phyloP scores from a whole-genome alignment of 1,140 invertebrate species.

The Ptiloglossa arizonensis region DNA sequence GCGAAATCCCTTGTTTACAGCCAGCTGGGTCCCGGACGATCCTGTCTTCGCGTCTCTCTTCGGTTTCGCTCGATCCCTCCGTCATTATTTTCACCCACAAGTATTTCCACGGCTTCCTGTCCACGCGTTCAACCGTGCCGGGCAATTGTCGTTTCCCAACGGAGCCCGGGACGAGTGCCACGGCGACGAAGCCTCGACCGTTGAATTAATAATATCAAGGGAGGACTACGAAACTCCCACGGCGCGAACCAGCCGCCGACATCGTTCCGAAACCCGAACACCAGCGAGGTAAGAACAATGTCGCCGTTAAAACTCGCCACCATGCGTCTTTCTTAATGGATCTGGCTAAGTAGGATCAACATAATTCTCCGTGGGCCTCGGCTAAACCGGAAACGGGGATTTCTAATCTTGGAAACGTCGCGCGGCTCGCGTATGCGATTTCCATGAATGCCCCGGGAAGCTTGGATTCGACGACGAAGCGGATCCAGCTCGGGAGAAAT shows the following conservation, averaged over 20 bases:
- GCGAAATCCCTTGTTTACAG: constrained; percentile 69
- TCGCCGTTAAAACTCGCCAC: constrained; percentile 31
- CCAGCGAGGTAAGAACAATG: constrained; percentile 52
- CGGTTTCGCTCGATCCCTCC: constrained; percentile 33
- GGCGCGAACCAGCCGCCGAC: neutral
- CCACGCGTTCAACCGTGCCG: neutral
- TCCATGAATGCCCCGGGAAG: neutral
- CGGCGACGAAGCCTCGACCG: neutral
- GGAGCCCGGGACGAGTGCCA: neutral
- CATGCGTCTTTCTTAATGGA: constrained; percentile 57
- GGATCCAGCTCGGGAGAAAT: no score
- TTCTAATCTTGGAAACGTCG: constrained; percentile 51
- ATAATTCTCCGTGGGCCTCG: constrained; percentile 54
- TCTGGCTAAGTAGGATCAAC: constrained; percentile 58
- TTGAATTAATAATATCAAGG: neutral
- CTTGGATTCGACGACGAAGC: no score
- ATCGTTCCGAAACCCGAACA: constrained; percentile 10
- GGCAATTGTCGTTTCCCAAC: neutral
- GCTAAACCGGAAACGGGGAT: constrained; percentile 57
- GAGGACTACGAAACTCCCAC: neutral
- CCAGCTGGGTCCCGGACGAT: constrained; percentile 49
- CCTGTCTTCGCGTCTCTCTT: constrained; percentile 35
- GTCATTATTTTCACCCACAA: constrained; percentile 31
- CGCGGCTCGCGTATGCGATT: constrained; percentile 47
- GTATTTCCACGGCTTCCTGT: no score